phyloP scores from a whole-genome alignment of 2,113 vertebrate species.

The Stigmatopora argus region DNA sequence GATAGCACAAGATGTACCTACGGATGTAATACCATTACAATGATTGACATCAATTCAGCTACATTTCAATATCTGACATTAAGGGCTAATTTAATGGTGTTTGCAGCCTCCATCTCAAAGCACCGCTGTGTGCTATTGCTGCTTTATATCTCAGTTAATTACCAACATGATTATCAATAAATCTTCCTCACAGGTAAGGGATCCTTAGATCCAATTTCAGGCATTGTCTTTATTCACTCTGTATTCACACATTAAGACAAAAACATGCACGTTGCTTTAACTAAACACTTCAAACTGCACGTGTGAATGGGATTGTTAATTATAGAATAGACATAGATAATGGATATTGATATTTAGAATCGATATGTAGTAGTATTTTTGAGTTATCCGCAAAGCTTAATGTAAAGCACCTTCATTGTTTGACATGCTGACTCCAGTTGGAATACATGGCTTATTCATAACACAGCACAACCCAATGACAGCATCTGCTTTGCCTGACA shows the following conservation, averaged over 20 bases:
- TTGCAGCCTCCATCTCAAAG: conserved; percentile 10
- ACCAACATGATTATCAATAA: neutral
- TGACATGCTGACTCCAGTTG: conserved; percentile 14
- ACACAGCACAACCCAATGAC: conserved; percentile 41
- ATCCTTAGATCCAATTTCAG: too few relatives aligned
- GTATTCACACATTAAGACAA: too few relatives aligned
- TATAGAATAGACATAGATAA: too few relatives aligned
- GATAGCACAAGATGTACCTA: conserved; percentile 28
- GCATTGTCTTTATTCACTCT: too few relatives aligned
- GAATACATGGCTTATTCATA: conserved; percentile 18
- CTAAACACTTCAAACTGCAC: too few relatives aligned
- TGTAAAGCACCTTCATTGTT: conserved; percentile 22
- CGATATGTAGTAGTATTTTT: neutral
- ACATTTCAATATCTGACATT: neutral
- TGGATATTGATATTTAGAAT: too few relatives aligned
- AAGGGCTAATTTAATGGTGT: neutral
- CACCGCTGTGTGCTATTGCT: neutral
- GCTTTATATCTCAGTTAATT: neutral
- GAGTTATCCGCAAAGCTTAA: conserved; percentile 3
- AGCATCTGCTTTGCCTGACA: conserved; percentile 50
- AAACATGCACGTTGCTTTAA: too few relatives aligned
- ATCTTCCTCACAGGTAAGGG: neutral
- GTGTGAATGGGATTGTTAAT: too few relatives aligned
- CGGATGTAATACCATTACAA: conserved; percentile 22
- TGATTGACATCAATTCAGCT: conserved; percentile 21